Base-by-base conservation (phyloP, 2,113 vertebrate species). In the Microcebus ravelobensis region DNA sequence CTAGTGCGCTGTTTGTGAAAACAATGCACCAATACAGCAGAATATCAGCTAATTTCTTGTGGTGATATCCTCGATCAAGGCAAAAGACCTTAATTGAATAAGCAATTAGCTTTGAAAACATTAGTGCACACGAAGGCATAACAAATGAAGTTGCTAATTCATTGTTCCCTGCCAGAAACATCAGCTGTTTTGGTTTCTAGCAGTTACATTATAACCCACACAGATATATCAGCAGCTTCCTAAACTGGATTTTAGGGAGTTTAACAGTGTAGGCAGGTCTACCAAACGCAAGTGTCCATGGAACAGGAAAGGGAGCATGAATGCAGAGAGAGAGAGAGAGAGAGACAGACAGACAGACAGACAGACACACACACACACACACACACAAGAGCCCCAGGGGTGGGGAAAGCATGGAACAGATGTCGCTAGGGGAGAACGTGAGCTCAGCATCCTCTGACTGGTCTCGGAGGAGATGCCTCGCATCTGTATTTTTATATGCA, bases 101-200 rank as follows among this genome's bases (percentile, higher is more conserved):
- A 91, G 82, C 27, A 63, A 84, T 93, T 93, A 93, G 59, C 87
- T 91, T 34, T 68, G 87, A 88, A 95, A 93, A 88, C 48, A 93
- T 61, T 71, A 59, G 36, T 23, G n/a, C 48, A 36, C 70, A 39
- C 55, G 18, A 31, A 93, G 39, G 81, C 86, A 52, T 71, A 42
- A 90, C 81, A 59, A 52, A 77, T 71, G 74, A 82, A 61, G 86
- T 63, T 59, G 48, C 68, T 71, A 82, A 95, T 70, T 70, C 52
- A 74, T n/a, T 15, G 74, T 87, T 39, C 15, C 76, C 52, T 11
- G 27, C 90, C 90, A 31, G 76, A 76, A 83, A 20, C 27, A 8
- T 42, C 11, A 2, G 20, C 81, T 57, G 25, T 45, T 39, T 59
- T 39, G 73, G n/a, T 27, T 29, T 52, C 36, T 23, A 6, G 42